phyloP scores from a whole-genome alignment of 2,113 vertebrate genomes.

The Varanus komodoensis region DNA sequence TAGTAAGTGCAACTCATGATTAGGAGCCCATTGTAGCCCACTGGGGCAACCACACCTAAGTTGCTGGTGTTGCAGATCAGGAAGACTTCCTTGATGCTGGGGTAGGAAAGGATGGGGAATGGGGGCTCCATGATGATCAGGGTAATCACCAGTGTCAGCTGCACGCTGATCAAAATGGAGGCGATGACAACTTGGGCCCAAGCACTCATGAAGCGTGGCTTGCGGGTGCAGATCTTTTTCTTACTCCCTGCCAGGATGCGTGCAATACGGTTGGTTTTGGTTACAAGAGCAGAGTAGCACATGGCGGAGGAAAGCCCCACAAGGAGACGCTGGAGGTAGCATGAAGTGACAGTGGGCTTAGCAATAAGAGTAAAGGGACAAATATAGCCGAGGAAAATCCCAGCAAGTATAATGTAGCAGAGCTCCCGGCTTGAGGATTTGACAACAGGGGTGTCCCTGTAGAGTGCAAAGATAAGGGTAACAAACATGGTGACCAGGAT shows the following conservation, averaged over 20 bases:
- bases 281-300: conserved; percentile 98
- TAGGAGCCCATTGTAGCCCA: conserved; percentile 97
- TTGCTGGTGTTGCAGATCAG: conserved; percentile 99
- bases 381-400: conserved; percentile 96
- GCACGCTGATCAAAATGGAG: conserved; percentile 92
- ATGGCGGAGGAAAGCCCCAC: conserved; percentile 97
- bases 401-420: conserved; percentile 96
- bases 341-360: conserved; percentile 90
- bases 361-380: conserved; percentile 97
- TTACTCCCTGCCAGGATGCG: conserved; percentile 98
- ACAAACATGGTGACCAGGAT: conserved; percentile 98
- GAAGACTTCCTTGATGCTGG: conserved; percentile 95
- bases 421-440: conserved; percentile 98
- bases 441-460: conserved; percentile 97
- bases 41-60: conserved; percentile 92
- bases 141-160: conserved; percentile 91
- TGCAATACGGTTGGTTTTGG: conserved; percentile 98
- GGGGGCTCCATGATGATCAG: conserved; percentile 97
- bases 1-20: conserved; percentile 99
- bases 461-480: conserved; percentile 96
- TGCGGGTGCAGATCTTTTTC: conserved; percentile 99
- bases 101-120: conserved; percentile 94
- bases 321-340: conserved; percentile 95
- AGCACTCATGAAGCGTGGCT: conserved; percentile 97
- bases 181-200: conserved; percentile 98